These are phyloP conservation scores for Euleptes europaea DNA, from an alignment of 2,113 vertebrate genomes.

Conservation along the genomic window DNA sequence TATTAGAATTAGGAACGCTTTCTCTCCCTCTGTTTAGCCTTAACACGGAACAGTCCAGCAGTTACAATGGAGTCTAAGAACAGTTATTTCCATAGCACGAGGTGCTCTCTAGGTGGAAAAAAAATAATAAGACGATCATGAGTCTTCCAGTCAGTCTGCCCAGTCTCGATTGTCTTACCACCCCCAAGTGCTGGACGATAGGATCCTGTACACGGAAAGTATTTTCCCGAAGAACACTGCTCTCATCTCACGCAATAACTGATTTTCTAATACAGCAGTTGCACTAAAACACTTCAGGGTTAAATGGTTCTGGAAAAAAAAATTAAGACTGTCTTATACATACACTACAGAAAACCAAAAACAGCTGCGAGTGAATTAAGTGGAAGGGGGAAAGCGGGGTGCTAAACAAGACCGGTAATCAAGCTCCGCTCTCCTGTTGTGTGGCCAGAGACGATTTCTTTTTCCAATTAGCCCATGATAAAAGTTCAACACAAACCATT, in stretches of 20 bases:
- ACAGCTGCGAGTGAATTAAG: slow-evolving; percentile 45
- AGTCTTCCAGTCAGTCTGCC: slow-evolving; percentile 50
- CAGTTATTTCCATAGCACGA: slow-evolving; percentile 71
- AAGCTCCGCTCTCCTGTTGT: slow-evolving; percentile 37
- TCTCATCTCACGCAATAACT: slow-evolving; percentile 17
- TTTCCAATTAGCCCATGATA: background rate
- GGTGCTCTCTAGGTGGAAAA: slow-evolving; percentile 66
- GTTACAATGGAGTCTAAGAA: slow-evolving; percentile 74
- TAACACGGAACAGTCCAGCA: slow-evolving; percentile 68
- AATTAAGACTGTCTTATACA: slow-evolving; percentile 56
- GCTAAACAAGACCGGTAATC: slow-evolving; percentile 47
- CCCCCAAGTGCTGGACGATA: slow-evolving; percentile 58
- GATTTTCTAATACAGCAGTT: slow-evolving; percentile 49
- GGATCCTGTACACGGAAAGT: slow-evolving; percentile 40
- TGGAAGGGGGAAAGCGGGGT: slow-evolving; percentile 15
- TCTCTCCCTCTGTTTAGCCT: slow-evolving; percentile 72
- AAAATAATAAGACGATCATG: slow-evolving; percentile 59
- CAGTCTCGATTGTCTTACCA: slow-evolving; percentile 61
- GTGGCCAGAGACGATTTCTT: slow-evolving; percentile 45
- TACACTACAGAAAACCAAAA: slow-evolving; percentile 61
- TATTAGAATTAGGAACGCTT: slow-evolving; percentile 69
- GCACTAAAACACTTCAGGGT: slow-evolving; percentile 53
- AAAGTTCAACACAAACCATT: slow-evolving; percentile 46
- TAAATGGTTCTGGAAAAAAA: slow-evolving; percentile 51
- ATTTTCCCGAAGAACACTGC: slow-evolving; percentile 21